phyloP scores from a whole-genome alignment of 2,113 vertebrate genomes.

The Hiodon alosoides region DNA sequence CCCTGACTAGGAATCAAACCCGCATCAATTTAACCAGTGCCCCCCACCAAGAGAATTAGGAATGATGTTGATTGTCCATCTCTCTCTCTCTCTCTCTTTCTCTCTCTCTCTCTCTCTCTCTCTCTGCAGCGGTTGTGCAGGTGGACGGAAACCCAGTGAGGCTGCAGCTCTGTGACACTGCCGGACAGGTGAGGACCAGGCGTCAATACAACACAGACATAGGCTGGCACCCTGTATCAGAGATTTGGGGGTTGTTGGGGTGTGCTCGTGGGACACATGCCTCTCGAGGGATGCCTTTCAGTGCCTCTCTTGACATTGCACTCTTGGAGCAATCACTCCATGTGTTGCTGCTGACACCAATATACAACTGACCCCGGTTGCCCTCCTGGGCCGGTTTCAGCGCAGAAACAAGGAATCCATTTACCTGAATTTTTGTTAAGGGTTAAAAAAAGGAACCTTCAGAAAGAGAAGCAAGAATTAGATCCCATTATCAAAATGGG shows the following conservation, averaged over 20 bases:
- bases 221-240: background rate
- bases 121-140: constrained; percentile 66
- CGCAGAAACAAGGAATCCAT: too few species aligned
- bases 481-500: constrained; percentile 17
- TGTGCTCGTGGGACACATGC: too few species aligned
- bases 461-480: background rate
- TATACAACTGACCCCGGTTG: background rate
- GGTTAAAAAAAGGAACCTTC: too few species aligned
- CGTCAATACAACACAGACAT: background rate
- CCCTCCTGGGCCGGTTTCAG: too few species aligned
- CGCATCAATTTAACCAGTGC: too few species aligned
- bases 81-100: constrained; percentile 15
- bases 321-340: background rate
- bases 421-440: too few species aligned
- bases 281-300: too few species aligned
- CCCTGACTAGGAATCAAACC: too few species aligned
- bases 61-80: background rate
- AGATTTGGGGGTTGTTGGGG: background rate
- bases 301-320: too few species aligned
- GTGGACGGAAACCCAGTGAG: constrained; percentile 70
- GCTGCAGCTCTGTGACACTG: constrained; percentile 75
- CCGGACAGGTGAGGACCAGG: constrained; percentile 67
- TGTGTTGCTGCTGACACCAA: background rate
- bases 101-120: constrained; percentile 32
- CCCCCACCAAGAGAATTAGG: too few species aligned